A percentile compares a stretch with the other conserved stretches of the same genome.
phyloP scores from a whole-genome alignment of 37 sponge, comb jelly and placozoan species.

The Beroe forskalii region DNA sequence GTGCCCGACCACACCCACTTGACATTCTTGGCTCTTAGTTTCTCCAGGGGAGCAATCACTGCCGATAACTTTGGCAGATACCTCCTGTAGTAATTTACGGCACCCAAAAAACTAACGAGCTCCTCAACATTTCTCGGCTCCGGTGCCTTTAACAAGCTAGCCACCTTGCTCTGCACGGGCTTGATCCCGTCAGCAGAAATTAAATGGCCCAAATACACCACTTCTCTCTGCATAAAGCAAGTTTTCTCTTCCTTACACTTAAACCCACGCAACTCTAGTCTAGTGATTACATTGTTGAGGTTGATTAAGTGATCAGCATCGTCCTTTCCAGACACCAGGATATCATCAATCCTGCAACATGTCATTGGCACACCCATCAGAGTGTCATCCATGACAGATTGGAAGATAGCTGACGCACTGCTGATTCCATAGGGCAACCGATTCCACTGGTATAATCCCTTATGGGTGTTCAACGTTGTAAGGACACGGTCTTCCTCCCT shows the following conservation, averaged over 20 bases:
- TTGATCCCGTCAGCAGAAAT: neutral
- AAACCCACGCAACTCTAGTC: neutral
- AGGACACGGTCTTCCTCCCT: conserved; percentile 56
- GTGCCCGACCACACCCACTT: neutral
- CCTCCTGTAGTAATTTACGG: neutral
- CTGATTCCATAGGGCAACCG: conserved; percentile 65
- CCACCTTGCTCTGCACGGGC: neutral
- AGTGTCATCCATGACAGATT: neutral
- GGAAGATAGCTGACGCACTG: neutral
- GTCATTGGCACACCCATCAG: neutral
- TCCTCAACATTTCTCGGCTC: neutral
- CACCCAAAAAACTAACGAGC: neutral
- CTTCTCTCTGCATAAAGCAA: neutral
- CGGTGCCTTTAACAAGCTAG: neutral
- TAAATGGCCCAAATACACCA: neutral
- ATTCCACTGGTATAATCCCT: conserved; percentile 66
- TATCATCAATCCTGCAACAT: conserved; percentile 5
- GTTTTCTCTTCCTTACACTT: neutral
- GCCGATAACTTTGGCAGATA: neutral
- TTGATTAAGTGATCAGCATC: neutral
- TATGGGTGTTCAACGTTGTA: conserved; percentile 70
- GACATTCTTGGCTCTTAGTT: neutral
- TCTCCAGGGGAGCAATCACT: neutral
- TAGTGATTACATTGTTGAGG: neutral
- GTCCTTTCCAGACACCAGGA: neutral